Evolutionary conservation across 2,113 vertebrate species (phyloP), one percentile per base, ranked within the genome.

Genomic region (Gopherus flavomarginatus): DNA sequence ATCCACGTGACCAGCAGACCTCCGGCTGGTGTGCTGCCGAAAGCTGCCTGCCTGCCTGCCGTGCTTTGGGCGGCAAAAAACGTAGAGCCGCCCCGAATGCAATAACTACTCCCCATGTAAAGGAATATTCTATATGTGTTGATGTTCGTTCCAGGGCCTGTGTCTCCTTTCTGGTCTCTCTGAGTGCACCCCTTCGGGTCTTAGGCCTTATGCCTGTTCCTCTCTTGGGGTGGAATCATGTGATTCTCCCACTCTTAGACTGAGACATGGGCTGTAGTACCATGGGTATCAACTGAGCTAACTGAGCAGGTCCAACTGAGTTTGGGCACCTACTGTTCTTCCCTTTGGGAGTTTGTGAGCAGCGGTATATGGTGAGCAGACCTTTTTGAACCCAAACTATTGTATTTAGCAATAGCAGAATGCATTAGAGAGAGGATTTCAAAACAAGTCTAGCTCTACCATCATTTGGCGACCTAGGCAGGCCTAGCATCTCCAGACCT

Each of bases 141-240:
- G 31, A 3, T 54, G 13, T 56, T 0, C 49, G 49, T 26, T 6
- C 26, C 49, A 69, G 53, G 21, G 26, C 22, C 54, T 69, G 1
- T 0, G 17, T 26, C 80, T 49, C 90, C 19, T 69, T 57, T 3
- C 77, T n/a, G 8, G 13, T 47, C 31, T 90, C 1, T 0, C 38
- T n/a, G 50, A 42, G 79, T 0, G 0, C 6, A 8, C 1, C n/a
- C 65, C 8, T 29, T 80, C 44, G 27, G 90, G 42, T n/a, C 16
- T 56, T 17, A 2, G 38, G 31, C 47, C 42, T 42, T 26, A 1
- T 5, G 57, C 84, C 49, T 75, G 38, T 27, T 94, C n/a, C 50
- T 16, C 65, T 38, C 62, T 69, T 21, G 35, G 35, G 16, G 10
- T 69, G 57, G 72, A 27, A n/a, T 29, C 3, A 0, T 0, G 8